phyloP scores from a whole-genome alignment of 2,888 invertebrate species.

The Ectemnius lituratus region DNA sequence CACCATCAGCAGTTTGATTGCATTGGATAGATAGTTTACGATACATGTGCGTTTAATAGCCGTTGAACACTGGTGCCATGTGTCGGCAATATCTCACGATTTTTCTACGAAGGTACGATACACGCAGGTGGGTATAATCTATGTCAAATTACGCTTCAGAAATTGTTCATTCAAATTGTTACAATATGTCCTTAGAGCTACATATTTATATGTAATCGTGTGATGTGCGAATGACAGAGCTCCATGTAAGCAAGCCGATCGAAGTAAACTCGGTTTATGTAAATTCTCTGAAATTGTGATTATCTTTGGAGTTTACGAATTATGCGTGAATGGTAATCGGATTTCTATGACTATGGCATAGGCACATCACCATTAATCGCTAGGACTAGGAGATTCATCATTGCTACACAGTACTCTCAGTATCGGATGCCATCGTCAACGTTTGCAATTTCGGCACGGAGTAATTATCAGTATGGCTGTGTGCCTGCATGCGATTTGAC shows the following conservation, averaged over 20 bases:
- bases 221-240: conserved; percentile 43
- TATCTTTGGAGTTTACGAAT: neutral
- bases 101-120: conserved; percentile 56
- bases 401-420: conserved; percentile 74
- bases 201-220: conserved; percentile 23
- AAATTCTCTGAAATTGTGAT: neutral
- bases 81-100: conserved; percentile 29
- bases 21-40: neutral
- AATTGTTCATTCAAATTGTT: conserved; percentile 56
- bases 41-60: conserved; percentile 17
- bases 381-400: conserved; percentile 68
- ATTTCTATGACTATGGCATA: conserved; percentile 48
- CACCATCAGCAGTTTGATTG: conserved; percentile 12
- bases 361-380: conserved; percentile 60
- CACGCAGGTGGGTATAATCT: conserved; percentile 52
- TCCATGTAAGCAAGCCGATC: conserved; percentile 21
- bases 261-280: conserved; percentile 10
- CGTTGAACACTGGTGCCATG: conserved; percentile 1
- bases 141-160: conserved; percentile 40
- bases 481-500: conserved; percentile 64
- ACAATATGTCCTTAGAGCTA: conserved; percentile 43
- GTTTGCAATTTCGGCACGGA: conserved; percentile 76
- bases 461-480: conserved; percentile 74
- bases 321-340: neutral
- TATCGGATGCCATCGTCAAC: conserved; percentile 74